Evolutionary conservation across 2,797 vertebrate species (phyloP), one percentile per base, ranked within the genome.

Genomic region (Urosaurus nigricauda): DNA sequence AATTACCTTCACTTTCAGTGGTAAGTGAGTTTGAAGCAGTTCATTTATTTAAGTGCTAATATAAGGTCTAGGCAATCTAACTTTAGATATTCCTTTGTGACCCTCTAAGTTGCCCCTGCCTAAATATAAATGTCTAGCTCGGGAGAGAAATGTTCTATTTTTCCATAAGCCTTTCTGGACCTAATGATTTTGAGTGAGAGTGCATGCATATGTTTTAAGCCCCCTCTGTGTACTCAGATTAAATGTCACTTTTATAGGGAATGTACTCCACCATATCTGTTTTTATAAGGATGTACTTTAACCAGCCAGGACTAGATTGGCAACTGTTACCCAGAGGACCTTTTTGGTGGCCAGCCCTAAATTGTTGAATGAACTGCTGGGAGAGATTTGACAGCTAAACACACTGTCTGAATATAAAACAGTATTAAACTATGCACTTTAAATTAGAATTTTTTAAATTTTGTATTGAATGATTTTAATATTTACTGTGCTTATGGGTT

Each of bases 1-100:
- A 91, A 85, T 65, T 78, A 37, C 60, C 86, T 87, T 87, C 43
- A 0, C 91, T 94, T 91, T 91, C 84, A 81, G 53, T 58, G 35
- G 4, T 86, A 35, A 40, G 87, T 53, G 68, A 73, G 40, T 32
- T 29, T 9, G 14, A 90, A 89, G 87, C 68, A 87, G 14, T 26
- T 68, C 90, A 74, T 0, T 82, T 90, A 89, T 87, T 90, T 85
- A 88, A 80, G 65, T 71, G 58, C 70, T 70, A 17, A 77, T 17
- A 47, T 12, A 35, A n/a, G 51, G 77, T 65, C 19, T 89, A 51
- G 86, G 12, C 40, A 90, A 65, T 86, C 47, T 35, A 83, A 9
- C 11, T 88, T 87, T 24, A 37, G 73, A 26, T 73, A 43, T 11
- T 8, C 2, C 21, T 7, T 32, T 71, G 51, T 29, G 21, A 21